A percentile compares a stretch with the other conserved stretches of the same genome.
Conservation (phyloP, 2,888 invertebrate species). For the Coleophora flavipennella region DNA sequence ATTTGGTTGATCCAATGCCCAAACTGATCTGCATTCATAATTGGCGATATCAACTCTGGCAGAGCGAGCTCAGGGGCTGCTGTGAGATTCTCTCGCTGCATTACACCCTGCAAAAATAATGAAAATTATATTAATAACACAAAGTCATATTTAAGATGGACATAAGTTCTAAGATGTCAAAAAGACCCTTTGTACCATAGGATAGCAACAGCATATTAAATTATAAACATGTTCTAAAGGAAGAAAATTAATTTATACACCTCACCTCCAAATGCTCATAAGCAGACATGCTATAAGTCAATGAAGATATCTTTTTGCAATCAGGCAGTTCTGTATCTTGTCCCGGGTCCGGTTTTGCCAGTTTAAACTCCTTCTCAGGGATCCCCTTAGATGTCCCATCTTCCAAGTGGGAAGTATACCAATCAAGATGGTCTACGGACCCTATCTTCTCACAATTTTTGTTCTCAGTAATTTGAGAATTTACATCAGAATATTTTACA, state of each 20-base stretch:
- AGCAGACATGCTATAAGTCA: conserved; percentile 56
- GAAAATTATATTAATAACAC: no score
- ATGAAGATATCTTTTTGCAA: conserved; percentile 73
- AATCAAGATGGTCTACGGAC: conserved; percentile 76
- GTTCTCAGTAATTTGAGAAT: conserved; percentile 73
- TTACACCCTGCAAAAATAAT: conserved; percentile 39
- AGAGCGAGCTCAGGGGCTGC: conserved; percentile 33
- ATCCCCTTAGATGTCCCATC: conserved; percentile 67
- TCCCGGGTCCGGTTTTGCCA: conserved; percentile 28
- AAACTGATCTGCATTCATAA: conserved; percentile 48
- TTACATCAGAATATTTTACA: conserved; percentile 75
- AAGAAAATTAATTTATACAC: background rate
- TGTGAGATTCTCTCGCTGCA: conserved; percentile 42
- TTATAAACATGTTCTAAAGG: no score
- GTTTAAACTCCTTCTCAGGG: conserved; percentile 31
- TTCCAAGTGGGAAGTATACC: conserved; percentile 75
- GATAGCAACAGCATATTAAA: no score
- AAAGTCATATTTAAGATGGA: no score
- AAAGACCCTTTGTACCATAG: no score
- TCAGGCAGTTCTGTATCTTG: conserved; percentile 66
- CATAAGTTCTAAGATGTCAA: no score
- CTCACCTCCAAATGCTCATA: conserved; percentile 59
- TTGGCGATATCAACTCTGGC: conserved; percentile 35
- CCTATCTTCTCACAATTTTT: conserved; percentile 77
- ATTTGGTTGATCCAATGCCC: conserved; percentile 77